Evolutionary conservation across 2,113 vertebrate species (phyloP), one percentile per base, ranked within the genome.

Genomic region (Ameiurus melas): DNA sequence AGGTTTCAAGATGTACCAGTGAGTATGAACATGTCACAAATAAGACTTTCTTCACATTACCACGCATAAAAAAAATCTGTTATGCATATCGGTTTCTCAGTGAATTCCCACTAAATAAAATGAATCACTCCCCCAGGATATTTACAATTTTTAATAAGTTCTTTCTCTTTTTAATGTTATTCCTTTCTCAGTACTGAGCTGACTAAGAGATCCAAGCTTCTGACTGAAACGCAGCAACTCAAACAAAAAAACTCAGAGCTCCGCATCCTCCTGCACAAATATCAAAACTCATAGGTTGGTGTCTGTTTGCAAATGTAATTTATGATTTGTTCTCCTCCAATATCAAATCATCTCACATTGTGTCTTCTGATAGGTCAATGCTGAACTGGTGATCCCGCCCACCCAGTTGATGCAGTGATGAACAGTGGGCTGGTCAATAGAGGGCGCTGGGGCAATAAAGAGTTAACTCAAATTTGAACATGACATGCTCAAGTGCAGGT

Each of bases 1-100:
- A 0, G 94, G 89, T 0, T 89, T 98, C 77, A 70, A 94, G 91
- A 93, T 96, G 64, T 97, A 98, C 64, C 87, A 96, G 98, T 99
- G 87, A 95, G 97, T 94, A 83, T 62, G 33, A 27, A 47, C 4
- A 70, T 47, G 43, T 47, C 43, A 0, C 43, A 47, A 47, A 47
- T 47, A 47, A 47, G 43, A 47, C 43, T 47, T 47, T 47, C 43
- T 47, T 47, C 43, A 47, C 43, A 85, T 2, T 2, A 14, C 70
- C 62, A 36, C 27, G 17, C 47, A 79, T 80, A 47, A 55, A 47
- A 43, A 47, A 47, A 47, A 20, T 36, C 17, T 1, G 9, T 58
- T 58, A 12, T 25, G 13, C 13, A 4, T n/a, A 55, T 71, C n/a
- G 7, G 5, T 36, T 60, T 77, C 19, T 10, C 12, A 70, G 47